phyloP scores from a whole-genome alignment of 2,797 vertebrate genomes.

The Clarias laeviceps region DNA sequence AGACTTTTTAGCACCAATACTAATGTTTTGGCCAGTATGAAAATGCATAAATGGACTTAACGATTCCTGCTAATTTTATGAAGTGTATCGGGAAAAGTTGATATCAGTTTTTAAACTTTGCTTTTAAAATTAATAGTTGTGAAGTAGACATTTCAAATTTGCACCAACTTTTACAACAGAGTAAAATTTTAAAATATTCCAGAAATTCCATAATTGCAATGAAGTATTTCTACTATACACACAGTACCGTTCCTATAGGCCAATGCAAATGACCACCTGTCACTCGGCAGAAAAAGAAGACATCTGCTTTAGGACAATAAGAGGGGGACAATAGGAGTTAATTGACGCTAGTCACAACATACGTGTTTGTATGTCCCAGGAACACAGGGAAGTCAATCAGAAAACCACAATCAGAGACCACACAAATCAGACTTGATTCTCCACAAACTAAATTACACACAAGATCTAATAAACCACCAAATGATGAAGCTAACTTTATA shows the following conservation, averaged over 20 bases:
- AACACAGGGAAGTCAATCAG: slow-evolving; percentile 39
- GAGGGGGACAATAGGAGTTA: slow-evolving; percentile 44
- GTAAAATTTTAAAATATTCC: neutral
- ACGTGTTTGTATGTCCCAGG: slow-evolving; percentile 33
- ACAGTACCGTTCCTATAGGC: slow-evolving; percentile 20
- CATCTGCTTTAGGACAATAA: slow-evolving; percentile 55
- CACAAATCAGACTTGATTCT: slow-evolving; percentile 23
- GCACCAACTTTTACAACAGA: neutral
- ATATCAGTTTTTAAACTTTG: neutral
- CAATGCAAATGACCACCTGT: slow-evolving; percentile 56
- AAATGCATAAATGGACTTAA: neutral
- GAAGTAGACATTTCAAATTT: neutral
- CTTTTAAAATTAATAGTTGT: neutral
- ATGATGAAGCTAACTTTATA: neutral
- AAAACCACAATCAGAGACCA: slow-evolving; percentile 21
- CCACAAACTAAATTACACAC: neutral
- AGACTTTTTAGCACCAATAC: no score
- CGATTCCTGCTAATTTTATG: neutral
- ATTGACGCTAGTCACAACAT: slow-evolving; percentile 44
- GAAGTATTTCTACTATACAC: slow-evolving; percentile 17
- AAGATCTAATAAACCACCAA: neutral
- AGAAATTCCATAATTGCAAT: neutral
- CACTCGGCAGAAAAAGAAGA: slow-evolving; percentile 48
- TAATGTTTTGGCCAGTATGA: neutral
- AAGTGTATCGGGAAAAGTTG: no score